Percentiles rank a stretch among this genome's conserved stretches.
Evolutionary conservation across 2,888 invertebrate genomes (phyloP).

Genomic region (Heliothis peltigera): DNA sequence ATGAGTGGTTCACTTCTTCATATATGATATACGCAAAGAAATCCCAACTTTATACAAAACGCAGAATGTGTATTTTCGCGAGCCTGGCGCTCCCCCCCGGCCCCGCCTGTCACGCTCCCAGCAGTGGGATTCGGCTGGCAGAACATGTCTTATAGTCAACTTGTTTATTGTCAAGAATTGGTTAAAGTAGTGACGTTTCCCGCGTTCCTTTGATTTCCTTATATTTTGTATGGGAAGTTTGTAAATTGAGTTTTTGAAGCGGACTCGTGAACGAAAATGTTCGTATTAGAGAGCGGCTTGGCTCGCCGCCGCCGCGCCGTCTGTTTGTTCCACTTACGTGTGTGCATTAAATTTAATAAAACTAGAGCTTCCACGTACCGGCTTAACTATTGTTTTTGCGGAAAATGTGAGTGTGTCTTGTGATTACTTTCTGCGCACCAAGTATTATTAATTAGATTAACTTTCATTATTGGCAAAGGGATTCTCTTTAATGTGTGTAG

Average conservation of each 20-base stretch:
- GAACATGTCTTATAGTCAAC: conserved; percentile 75
- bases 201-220: conserved; percentile 67
- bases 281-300: conserved; percentile 39
- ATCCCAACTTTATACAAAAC: conserved; percentile 62
- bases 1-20: conserved; percentile 49
- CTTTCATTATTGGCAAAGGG: background rate
- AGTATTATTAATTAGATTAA: background rate
- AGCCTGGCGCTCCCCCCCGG: conserved; percentile 41
- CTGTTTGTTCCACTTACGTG: conserved; percentile 33
- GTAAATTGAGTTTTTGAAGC: conserved; percentile 60
- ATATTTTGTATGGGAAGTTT: conserved; percentile 62
- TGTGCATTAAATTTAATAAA: conserved; percentile 43
- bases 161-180: conserved; percentile 79
- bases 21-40: conserved; percentile 59
- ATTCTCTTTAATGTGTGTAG: no score
- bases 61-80: conserved; percentile 60
- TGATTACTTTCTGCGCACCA: background rate
- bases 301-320: conserved; percentile 10
- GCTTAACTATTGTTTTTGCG: conserved; percentile 26
- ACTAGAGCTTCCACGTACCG: conserved; percentile 17
- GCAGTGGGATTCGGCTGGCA: conserved; percentile 71
- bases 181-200: conserved; percentile 68
- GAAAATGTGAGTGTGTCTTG: background rate
- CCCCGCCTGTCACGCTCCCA: conserved; percentile 70
- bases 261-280: conserved; percentile 42